Evolutionary conservation across 1,140 invertebrate species (phyloP), one percentile per base, ranked within the genome.

Genomic region (Eriosoma lanigerum): DNA sequence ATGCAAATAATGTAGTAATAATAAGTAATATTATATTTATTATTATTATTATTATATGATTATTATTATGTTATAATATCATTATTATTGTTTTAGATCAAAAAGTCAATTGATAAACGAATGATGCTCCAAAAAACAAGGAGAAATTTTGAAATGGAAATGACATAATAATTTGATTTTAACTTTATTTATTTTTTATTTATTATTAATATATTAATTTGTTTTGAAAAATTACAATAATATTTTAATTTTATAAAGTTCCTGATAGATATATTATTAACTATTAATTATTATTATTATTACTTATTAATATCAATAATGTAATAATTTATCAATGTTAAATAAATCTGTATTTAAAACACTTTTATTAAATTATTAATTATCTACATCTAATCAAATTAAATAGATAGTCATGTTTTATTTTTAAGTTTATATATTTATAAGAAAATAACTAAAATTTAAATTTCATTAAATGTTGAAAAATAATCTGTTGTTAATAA

Each of bases 61-160:
- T n/a, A n/a, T n/a, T n/a, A 38, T 38, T 8, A 8, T 38, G 3
- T 38, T 38, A 38, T 38, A 4, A 38, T 4, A 38, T 8, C 3
- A 64, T 64, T 9, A 21, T 54, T 29, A 76, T 56, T 58, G 10
- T 78, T 78, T 10, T 56, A 78, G 75, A 78, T 78, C 24, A 78
- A 78, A 78, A 78, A 78, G 10, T 78, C 75, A 1, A 62, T 78
- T 48, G 75, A 78, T 29, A 78, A 78, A 78, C 54, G 56, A 46
- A 78, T 78, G 75, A 78, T 78, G 75, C 75, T 78, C 3, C 75
- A 62, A 48, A 78, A 78, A 62, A 48, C 75, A 48, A 38, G 56
- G 24, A 56, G 75, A 62, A 44, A 78, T 78, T 60, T 78, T 26
- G 75, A 78, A 48, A 78, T 78, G 68, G 68, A 72, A 72, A 72